A percentile compares a stretch with the other conserved stretches of the same genome.
Evolutionary conservation across 1,140 invertebrate genomes (phyloP).

Genomic region (Zaprionus davidi): DNA sequence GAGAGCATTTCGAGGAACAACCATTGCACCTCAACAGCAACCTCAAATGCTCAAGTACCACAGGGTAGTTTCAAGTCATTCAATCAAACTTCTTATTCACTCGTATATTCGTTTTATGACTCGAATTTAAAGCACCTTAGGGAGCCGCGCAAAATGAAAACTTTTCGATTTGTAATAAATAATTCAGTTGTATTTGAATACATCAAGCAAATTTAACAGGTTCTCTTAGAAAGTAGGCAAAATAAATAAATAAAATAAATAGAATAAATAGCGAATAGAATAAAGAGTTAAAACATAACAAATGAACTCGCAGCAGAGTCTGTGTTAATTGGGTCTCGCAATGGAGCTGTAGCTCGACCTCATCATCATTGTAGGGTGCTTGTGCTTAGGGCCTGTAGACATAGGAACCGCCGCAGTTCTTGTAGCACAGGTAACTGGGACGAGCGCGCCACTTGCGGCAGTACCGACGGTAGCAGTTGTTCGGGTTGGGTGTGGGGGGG

Average conservation of each 20-base stretch:
- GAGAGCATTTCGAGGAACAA: no score
- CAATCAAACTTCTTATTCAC: neutral
- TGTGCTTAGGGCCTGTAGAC: slow-evolving; percentile 54
- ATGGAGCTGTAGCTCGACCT: neutral
- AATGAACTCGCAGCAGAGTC: neutral
- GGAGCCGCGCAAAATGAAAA: neutral
- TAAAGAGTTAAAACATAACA: slow-evolving; percentile 45
- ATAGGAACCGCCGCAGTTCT: slow-evolving; percentile 61
- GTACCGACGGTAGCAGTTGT: slow-evolving; percentile 66
- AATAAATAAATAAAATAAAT: slow-evolving; percentile 56
- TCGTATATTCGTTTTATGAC: neutral
- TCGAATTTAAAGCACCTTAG: slow-evolving; percentile 1
- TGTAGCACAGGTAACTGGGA: slow-evolving; percentile 67
- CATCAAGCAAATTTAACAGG: slow-evolving; percentile 61
- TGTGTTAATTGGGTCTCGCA: neutral
- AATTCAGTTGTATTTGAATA: slow-evolving; percentile 54
- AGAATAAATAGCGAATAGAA: slow-evolving; percentile 57
- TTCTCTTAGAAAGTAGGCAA: slow-evolving; percentile 61
- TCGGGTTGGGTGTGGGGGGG: slow-evolving; percentile 61
- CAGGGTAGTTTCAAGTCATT: neutral
- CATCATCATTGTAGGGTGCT: neutral
- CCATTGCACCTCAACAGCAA: no score
- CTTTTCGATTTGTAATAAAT: slow-evolving; percentile 52
- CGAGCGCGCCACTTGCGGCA: slow-evolving; percentile 68
- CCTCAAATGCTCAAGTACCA: neutral